Percentiles rank a stretch among this genome's conserved stretches.
Conservation (phyloP, 2,113 vertebrate species). For the Edolisoma coerulescens region DNA sequence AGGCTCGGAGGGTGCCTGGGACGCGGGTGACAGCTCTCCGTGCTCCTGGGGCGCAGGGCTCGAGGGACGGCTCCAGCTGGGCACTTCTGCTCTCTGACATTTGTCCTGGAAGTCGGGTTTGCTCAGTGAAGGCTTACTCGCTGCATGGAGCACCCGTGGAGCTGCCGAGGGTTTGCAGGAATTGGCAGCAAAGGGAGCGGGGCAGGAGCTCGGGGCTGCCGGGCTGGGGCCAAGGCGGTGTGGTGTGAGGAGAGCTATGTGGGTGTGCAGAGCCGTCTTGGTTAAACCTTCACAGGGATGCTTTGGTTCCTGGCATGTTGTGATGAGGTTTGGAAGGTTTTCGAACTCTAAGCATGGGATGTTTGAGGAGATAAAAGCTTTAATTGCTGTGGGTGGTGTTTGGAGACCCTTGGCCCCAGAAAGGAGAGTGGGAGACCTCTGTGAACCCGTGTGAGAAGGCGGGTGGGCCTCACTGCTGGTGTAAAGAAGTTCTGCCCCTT, state of each 20-base stretch:
- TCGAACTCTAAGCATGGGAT: neutral
- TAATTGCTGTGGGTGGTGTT: neutral
- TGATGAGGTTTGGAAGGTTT: neutral
- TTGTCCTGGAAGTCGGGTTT: neutral
- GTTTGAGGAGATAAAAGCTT: neutral
- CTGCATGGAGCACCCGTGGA: fast-evolving
- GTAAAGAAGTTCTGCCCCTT: neutral
- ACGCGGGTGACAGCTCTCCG: neutral
- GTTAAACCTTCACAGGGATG: neutral
- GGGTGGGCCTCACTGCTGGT: fast-evolving
- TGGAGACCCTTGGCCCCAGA: neutral
- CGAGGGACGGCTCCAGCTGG: neutral
- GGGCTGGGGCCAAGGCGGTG: fast-evolving
- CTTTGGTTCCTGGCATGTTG: neutral
- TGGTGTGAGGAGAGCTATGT: neutral
- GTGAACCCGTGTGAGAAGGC: neutral
- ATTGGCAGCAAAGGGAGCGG: neutral
- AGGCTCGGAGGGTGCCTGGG: neutral
- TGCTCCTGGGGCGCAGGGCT: neutral
- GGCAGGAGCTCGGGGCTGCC: neutral
- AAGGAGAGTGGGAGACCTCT: neutral
- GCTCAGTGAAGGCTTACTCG: neutral
- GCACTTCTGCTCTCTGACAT: neutral
- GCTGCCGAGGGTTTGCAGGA: neutral
- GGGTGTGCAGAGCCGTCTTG: neutral